Evolutionary conservation across 2,113 vertebrate species (phyloP).

Genomic region (rat (Rattus norvegicus)): GRCr8 NC_086020.1:236394001-236394500

Average conservation of each 20-base stretch:
- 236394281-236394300: neutral
- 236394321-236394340: neutral
- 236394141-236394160: neutral
- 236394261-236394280: neutral
- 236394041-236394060: neutral
- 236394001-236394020: neutral
- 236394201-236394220: neutral
- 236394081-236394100: neutral
- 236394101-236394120: neutral
- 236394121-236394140: too few species aligned
- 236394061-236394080: neutral
- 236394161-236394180: neutral
- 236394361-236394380: neutral
- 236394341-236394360: neutral
- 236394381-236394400: neutral
- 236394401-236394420: neutral
- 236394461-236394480: neutral
- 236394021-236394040: neutral
- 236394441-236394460: rapidly evolving
- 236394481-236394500: neutral
- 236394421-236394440: neutral
- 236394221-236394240: neutral
- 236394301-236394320: neutral
- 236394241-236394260: neutral
- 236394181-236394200: neutral